Base-by-base conservation (phyloP, 2,113 vertebrate species). In the Motacilla alba region DNA sequence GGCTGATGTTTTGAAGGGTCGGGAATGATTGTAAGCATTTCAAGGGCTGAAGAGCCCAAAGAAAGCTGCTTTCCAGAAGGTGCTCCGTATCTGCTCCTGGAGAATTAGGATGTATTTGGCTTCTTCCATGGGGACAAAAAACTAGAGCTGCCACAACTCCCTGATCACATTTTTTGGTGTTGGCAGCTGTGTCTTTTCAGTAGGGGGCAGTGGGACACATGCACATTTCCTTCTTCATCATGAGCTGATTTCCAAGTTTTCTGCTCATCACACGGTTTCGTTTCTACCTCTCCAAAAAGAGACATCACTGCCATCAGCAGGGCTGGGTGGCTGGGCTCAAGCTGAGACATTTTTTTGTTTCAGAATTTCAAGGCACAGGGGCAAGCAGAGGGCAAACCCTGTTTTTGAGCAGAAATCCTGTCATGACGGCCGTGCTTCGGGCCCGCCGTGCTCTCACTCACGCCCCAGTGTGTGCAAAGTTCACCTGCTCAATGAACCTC, bases 381-480 rank as follows among this genome's bases (percentile, higher is more conserved):
- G 23, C 31, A 47, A 82, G 69, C 28, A 60, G 74, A 49, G n/a
- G 16, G 21, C 24, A 89, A 75, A 22, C 4, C 4, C 28, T 56
- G 27, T 7, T 46, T 58, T 46, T 33, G 31, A 39, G 18, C 58
- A 58, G 56, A 74, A 69, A 43, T 70, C 33, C 50, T 33, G 31
- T 17, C 21, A 28, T 9, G 53, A 43, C 2, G 1, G 31, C 58
- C 67, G 37, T 44, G 18, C 44, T 7, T 31, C 0, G 2, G 76
- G 31, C 62, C 47, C 0, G 0, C 39, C 8, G 7, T 0, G 0
- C 50, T 91, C 52, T 41, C 4, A 11, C 35, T 44, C 3, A 4
- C 7, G 8, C 12, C 15, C 3, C 0, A 0, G 8, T 30, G 66
- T 5, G 0, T 39, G 41, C 53, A 44, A 75, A 87, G 44, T 31